Conservation (phyloP, 2,797 vertebrate genomes). For the Sebastes umbrosus region DNA sequence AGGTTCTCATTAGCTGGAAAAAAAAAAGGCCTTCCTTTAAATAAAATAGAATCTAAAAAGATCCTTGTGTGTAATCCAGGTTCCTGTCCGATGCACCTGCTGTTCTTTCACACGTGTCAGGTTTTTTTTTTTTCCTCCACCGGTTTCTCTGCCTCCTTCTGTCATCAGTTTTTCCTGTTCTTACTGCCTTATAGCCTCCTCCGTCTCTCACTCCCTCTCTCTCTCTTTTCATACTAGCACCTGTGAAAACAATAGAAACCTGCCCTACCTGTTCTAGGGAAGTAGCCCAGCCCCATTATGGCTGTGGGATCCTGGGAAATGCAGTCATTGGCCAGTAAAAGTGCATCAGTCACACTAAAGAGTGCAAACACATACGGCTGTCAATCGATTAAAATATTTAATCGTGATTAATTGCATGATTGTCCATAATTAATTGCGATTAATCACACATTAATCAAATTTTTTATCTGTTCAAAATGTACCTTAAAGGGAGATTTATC, state of each 20-base stretch:
- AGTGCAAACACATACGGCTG: too few species aligned
- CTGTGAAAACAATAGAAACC: slow-evolving; percentile 70
- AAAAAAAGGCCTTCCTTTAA: background rate
- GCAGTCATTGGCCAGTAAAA: slow-evolving; percentile 56
- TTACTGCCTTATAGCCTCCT: background rate
- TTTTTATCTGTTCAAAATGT: too few species aligned
- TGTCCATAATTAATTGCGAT: too few species aligned
- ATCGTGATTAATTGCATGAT: too few species aligned
- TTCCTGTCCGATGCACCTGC: slow-evolving; percentile 40
- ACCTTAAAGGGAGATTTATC: too few species aligned
- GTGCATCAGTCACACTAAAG: background rate
- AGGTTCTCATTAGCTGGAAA: background rate
- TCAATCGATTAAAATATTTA: too few species aligned
- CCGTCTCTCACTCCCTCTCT: background rate
- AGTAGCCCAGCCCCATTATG: slow-evolving; percentile 39
- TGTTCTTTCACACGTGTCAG: slow-evolving; percentile 11
- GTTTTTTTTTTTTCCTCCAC: background rate
- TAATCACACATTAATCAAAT: too few species aligned
- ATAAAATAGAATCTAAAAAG: background rate
- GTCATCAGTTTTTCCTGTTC: slow-evolving; percentile 48
- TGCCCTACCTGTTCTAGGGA: slow-evolving; percentile 73
- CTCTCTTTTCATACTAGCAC: slow-evolving; percentile 35
- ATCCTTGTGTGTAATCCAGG: slow-evolving; percentile 2
- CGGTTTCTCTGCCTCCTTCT: background rate
- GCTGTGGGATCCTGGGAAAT: slow-evolving; percentile 78